Conservation (phyloP, 1,140 invertebrate species). For the Nylanderia fulva region DNA sequence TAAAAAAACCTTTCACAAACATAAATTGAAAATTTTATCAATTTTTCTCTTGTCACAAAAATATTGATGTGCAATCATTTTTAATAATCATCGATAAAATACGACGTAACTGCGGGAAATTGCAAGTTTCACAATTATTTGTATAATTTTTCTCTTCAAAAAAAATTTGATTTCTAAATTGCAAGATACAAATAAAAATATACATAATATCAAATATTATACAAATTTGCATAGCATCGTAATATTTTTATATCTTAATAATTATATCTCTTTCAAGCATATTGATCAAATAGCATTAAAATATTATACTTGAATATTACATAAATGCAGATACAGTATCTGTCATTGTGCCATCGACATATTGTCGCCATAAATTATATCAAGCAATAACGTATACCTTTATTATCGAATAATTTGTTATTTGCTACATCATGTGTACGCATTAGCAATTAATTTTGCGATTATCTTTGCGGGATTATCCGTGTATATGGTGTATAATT, state of each 20-base stretch:
- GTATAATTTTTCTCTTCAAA: background rate
- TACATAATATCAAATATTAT: background rate
- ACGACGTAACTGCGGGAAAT: background rate
- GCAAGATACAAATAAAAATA: background rate
- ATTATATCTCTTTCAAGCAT: background rate
- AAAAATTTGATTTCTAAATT: background rate
- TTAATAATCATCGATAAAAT: background rate
- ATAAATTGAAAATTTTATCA: background rate
- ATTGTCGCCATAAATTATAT: background rate
- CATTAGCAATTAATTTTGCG: constrained; percentile 23
- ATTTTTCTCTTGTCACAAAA: background rate
- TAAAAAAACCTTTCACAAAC: background rate
- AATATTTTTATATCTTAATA: too few species aligned
- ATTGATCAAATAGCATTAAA: background rate
- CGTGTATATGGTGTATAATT: background rate
- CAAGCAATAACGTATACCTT: background rate
- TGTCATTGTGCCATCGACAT: background rate
- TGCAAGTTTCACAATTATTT: background rate
- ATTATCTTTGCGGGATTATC: constrained; percentile 46
- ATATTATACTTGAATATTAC: background rate
- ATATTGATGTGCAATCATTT: background rate
- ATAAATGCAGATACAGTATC: background rate
- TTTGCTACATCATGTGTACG: background rate
- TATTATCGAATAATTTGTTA: background rate
- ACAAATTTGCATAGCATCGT: background rate